These are phyloP conservation scores for Tachina fera DNA, from an alignment of 2,888 invertebrate genomes.

Conservation along the genomic window DNA sequence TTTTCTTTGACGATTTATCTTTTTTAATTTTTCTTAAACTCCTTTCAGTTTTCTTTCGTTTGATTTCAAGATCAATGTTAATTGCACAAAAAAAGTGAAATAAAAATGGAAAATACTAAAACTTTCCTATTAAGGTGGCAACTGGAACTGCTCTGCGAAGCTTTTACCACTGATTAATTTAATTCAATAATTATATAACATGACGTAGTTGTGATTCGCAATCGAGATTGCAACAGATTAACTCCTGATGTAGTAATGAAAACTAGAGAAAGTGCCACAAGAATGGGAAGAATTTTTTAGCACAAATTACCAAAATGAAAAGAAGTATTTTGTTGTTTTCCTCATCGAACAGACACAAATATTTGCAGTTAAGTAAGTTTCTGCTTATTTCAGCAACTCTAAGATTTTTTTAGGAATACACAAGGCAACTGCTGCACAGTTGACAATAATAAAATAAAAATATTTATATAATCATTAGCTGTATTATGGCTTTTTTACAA, in stretches of 20 bases:
- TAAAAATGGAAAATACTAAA: constrained; percentile 47
- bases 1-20: constrained; percentile 16
- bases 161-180: constrained; percentile 39
- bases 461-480: too few species aligned
- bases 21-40: not conserved
- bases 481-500: too few species aligned
- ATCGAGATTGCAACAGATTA: not conserved
- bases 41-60: constrained; percentile 30
- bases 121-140: constrained; percentile 48
- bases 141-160: constrained; percentile 35
- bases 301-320: too few species aligned
- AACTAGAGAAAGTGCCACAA: constrained; percentile 8
- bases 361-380: too few species aligned
- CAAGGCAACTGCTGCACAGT: too few species aligned
- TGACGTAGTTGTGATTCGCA: not conserved
- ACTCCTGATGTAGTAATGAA: not conserved
- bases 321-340: too few species aligned
- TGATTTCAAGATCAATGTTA: constrained; percentile 64
- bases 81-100: constrained; percentile 43
- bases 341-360: too few species aligned
- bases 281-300: not conserved
- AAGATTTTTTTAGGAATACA: too few species aligned
- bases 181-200: constrained; percentile 55
- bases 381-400: too few species aligned
- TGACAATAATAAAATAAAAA: too few species aligned